phyloP scores from a whole-genome alignment of 2,888 invertebrate genomes.

The Amblyjoppa fuscipennis region DNA sequence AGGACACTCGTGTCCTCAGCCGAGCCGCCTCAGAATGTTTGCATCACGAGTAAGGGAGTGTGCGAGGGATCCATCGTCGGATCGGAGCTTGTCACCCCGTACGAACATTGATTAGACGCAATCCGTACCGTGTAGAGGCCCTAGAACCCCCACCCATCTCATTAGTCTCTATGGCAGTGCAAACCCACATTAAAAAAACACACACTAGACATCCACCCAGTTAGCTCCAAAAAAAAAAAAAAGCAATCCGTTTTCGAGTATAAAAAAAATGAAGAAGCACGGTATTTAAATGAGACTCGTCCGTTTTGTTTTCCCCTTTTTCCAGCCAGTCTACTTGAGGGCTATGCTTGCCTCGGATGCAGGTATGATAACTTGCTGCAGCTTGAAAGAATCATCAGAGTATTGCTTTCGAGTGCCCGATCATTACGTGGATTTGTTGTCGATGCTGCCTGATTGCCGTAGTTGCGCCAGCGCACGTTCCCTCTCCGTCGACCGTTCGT shows the following conservation, averaged over 20 bases:
- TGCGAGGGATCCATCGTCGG: constrained; percentile 3
- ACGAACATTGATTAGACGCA: background rate
- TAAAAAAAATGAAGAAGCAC: constrained; percentile 46
- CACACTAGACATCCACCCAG: constrained; percentile 36
- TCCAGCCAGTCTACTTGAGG: constrained; percentile 93
- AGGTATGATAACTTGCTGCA: constrained; percentile 91
- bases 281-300: constrained; percentile 63
- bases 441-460: constrained; percentile 83
- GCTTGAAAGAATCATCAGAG: constrained; percentile 80
- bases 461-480: constrained; percentile 83
- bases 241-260: constrained; percentile 29
- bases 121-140: constrained; percentile 21
- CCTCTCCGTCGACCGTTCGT: constrained; percentile 82
- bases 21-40: constrained; percentile 27
- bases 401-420: constrained; percentile 84
- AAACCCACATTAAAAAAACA: background rate
- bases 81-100: background rate
- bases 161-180: constrained; percentile 3
- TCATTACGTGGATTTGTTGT: constrained; percentile 80
- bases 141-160: background rate
- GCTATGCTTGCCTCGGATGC: constrained; percentile 90
- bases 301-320: constrained; percentile 76
- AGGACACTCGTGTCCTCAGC: background rate
- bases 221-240: constrained; percentile 47
- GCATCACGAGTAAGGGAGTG: constrained; percentile 35